phyloP scores from a whole-genome alignment of 2,113 vertebrate genomes.

The Pomatostomus ruficeps region DNA sequence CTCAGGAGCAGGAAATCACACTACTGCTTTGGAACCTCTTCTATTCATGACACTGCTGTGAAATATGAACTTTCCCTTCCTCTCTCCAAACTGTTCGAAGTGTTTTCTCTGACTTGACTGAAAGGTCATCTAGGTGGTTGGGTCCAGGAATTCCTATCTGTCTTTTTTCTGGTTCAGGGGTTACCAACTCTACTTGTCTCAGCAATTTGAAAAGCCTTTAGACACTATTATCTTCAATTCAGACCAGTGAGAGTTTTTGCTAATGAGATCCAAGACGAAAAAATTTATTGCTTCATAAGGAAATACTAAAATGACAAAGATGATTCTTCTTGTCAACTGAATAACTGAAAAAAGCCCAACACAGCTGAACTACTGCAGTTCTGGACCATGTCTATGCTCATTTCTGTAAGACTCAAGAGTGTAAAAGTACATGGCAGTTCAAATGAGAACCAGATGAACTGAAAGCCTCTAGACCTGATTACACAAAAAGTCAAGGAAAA shows the following conservation, averaged over 20 bases:
- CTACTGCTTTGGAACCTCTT: not conserved
- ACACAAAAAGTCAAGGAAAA: not conserved
- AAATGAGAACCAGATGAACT: not conserved
- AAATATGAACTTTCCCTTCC: not conserved
- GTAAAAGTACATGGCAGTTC: not conserved
- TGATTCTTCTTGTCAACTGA: not conserved
- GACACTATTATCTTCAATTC: not conserved
- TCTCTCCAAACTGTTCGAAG: rapidly evolving
- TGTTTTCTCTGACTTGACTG: not conserved
- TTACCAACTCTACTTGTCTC: not conserved
- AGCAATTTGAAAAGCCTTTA: not conserved
- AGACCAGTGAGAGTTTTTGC: not conserved
- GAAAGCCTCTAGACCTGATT: not conserved
- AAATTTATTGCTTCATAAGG: not conserved
- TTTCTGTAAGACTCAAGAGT: not conserved
- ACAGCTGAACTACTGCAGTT: not conserved
- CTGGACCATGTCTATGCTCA: not conserved
- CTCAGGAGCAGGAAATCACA: not conserved
- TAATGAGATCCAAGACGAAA: not conserved
- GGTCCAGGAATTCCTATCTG: not conserved
- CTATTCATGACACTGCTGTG: not conserved
- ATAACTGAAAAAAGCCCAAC: not conserved
- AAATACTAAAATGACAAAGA: not conserved
- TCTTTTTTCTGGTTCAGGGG: not conserved
- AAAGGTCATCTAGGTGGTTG: not conserved